Base-by-base conservation (phyloP, 2,113 vertebrate species). In the Dasyornis broadbenti region DNA sequence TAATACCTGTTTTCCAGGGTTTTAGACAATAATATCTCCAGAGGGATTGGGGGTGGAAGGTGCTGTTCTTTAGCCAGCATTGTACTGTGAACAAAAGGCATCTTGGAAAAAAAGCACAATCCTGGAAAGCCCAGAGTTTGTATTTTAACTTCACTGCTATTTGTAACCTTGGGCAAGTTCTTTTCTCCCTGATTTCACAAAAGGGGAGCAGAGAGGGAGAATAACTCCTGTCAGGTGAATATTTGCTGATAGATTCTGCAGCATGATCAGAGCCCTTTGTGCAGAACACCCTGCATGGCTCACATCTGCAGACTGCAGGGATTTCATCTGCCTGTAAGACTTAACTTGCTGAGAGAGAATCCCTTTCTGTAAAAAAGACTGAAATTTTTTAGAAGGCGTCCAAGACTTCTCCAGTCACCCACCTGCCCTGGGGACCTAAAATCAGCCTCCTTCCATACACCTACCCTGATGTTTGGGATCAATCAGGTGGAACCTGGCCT, bases 41-140 rank as follows among this genome's bases (percentile, higher is more conserved):
- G 53, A 56, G 78, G 53, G 56, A 59, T 0, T 47, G 33, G 23
- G 35, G 45, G 9, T 75, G 65, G 73, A 89, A 91, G 37, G 69
- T 53, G 53, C 47, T 81, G 1, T 7, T 73, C 60, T 54, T 57
- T 42, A 92, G 72, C 64, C 64, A 77, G 54, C 8, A 8, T 2
- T 57, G 49, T 52, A 27, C 54, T 42, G 50, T n/a, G 68, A 83
- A 86, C 76, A 91, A 94, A 95, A 94, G 26, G 72, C 30, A 61
- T 16, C 31, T 65, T 80, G 54, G 39, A 21, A 37, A 61, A 77
- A 82, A 83, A 40, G 10, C n/a, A 86, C 37, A 92, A 49, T 4
- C 10, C 24, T 33, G 53, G 45, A 72, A 82, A 88, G 20, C 16
- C 52, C 91, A 30, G 60, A 49, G 47, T 33, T 35, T 4, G 0